Conservation (phyloP, 2,888 invertebrate species). For the Amitus sp. region DNA sequence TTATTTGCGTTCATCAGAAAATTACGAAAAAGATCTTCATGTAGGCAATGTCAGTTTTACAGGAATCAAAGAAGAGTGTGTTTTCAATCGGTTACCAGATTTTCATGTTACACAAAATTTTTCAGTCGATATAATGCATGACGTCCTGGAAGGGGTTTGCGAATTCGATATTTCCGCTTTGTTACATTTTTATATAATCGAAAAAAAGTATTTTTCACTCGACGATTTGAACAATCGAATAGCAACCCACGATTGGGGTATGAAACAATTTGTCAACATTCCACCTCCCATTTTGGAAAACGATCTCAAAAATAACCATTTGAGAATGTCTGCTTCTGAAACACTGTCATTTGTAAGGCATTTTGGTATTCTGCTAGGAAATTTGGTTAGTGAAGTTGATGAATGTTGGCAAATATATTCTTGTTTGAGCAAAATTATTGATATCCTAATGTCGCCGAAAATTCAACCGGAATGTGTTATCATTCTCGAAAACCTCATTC, state of each 20-base stretch:
- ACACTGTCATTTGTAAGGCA: conserved; percentile 31
- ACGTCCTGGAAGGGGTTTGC: conserved; percentile 27
- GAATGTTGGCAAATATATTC: conserved; percentile 28
- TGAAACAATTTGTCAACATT: not conserved
- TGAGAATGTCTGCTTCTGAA: conserved; percentile 33
- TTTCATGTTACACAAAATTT: conserved; percentile 21
- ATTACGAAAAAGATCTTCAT: conserved; percentile 10
- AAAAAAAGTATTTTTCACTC: conserved; percentile 18
- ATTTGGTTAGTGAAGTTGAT: conserved; percentile 23
- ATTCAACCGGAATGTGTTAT: conserved; percentile 13
- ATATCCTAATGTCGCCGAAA: conserved; percentile 11
- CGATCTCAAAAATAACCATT: conserved; percentile 20
- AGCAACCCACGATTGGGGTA: conserved; percentile 20
- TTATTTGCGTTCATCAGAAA: conserved; percentile 1
- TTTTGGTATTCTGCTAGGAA: conserved; percentile 32
- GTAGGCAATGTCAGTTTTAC: conserved; percentile 5
- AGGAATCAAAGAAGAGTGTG: conserved; percentile 14
- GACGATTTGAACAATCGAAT: conserved; percentile 28
- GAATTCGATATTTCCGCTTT: conserved; percentile 21
- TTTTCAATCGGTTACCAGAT: conserved; percentile 13
- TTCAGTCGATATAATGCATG: conserved; percentile 20
- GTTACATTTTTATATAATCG: conserved; percentile 19
- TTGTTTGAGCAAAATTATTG: conserved; percentile 22
- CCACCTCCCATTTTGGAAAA: conserved; percentile 5
- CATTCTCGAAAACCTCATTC: conserved; percentile 18